Conservation (phyloP, 92 coral and sea anemone species). For the Zoanthus gigantus region DNA sequence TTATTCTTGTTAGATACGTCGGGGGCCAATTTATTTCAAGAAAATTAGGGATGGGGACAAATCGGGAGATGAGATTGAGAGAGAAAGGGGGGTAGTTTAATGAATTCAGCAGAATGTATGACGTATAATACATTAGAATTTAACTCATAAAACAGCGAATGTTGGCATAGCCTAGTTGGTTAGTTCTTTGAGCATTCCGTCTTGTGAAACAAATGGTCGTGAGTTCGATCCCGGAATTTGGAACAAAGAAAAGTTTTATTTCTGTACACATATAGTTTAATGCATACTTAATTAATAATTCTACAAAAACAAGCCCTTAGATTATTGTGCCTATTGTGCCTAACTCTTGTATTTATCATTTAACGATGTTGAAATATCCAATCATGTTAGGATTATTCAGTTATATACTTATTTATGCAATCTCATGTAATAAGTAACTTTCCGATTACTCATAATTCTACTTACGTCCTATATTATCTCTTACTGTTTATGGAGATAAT, state of each 20-base stretch:
- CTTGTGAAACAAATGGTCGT: conserved; percentile 5
- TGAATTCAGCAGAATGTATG: neutral
- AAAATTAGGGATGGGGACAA: neutral
- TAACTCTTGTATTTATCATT: neutral
- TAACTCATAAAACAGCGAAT: conserved; percentile 2
- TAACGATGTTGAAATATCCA: conserved; percentile 5
- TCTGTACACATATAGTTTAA: conserved; percentile 3
- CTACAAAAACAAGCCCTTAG: conserved; percentile 8
- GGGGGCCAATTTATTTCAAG: conserved; percentile 3
- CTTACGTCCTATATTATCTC: neutral
- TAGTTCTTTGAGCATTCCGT: conserved; percentile 11
- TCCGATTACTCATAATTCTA: neutral
- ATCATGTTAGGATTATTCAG: conserved; percentile 3
- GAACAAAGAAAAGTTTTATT: conserved; percentile 5
- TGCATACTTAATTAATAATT: neutral
- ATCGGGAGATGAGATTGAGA: neutral
- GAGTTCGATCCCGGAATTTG: conserved; percentile 4
- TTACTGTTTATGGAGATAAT: neutral
- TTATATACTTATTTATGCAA: conserved; percentile 4
- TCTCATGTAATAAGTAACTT: neutral
- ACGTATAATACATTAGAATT: neutral
- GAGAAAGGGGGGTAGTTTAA: neutral
- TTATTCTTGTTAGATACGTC: conserved; percentile 15
- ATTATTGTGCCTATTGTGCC: conserved; percentile 1
- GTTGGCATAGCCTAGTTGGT: conserved; percentile 9